Conservation (phyloP, 2,113 vertebrate species). For the Spermophilus dauricus region DNA sequence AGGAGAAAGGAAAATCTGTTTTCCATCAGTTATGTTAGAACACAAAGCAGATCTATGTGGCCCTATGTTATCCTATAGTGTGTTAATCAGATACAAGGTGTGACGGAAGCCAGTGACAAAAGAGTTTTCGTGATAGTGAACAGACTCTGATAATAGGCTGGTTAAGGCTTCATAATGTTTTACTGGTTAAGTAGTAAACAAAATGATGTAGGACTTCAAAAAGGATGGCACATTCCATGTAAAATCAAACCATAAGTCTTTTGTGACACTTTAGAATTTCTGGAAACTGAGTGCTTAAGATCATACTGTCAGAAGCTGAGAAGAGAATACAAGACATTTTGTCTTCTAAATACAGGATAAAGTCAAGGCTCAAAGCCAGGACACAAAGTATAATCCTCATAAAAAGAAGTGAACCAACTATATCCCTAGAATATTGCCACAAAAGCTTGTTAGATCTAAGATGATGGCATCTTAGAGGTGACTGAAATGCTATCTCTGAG, state of each 20-base stretch:
- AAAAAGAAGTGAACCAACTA: neutral
- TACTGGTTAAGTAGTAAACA: slow-evolving; percentile 86
- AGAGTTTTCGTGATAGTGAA: slow-evolving; percentile 87
- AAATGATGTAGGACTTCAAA: slow-evolving; percentile 88
- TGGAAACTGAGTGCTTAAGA: slow-evolving; percentile 83
- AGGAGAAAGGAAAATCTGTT: slow-evolving; percentile 88
- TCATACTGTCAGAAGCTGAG: slow-evolving; percentile 79
- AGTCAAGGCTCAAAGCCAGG: neutral
- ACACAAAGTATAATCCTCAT: neutral
- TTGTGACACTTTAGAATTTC: slow-evolving; percentile 82
- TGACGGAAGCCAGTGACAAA: slow-evolving; percentile 89
- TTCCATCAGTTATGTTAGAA: slow-evolving; percentile 87
- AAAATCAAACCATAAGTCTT: slow-evolving; percentile 84
- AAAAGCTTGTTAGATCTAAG: neutral
- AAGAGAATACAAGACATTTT: slow-evolving; percentile 76
- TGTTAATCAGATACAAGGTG: slow-evolving; percentile 89
- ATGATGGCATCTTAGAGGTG: neutral
- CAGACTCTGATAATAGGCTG: slow-evolving; percentile 87
- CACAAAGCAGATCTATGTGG: slow-evolving; percentile 88
- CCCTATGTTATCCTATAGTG: slow-evolving; percentile 87
- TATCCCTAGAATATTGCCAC: neutral
- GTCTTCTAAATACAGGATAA: slow-evolving; percentile 76
- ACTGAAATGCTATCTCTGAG: neutral
- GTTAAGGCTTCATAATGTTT: slow-evolving; percentile 86
- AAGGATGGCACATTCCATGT: slow-evolving; percentile 85